Base-by-base conservation (phyloP, 2,888 invertebrate genomes). In the Psylliodes chrysocephalus region DNA sequence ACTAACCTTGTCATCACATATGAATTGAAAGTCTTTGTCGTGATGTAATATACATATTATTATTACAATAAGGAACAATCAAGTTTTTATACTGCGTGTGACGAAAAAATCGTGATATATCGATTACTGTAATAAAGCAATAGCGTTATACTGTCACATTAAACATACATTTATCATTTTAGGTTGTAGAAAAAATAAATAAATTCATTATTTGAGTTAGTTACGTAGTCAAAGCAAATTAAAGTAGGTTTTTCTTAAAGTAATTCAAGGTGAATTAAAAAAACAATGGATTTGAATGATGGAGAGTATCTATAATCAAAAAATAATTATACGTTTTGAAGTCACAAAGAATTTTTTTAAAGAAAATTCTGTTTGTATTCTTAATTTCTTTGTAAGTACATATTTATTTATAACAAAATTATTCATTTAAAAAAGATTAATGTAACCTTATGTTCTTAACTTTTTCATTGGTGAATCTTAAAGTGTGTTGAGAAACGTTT, bases 1-100 rank as follows among this genome's bases (percentile, higher is more conserved):
- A 42, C 14, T 44, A 42, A 55, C 55, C 55, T 56, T 56, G 55
- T 30, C 2, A 12, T 15, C 25, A 3, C 28, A 30, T 19, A 56
- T 56, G 25, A 44, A 56, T 30, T 12, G 12, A 56, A 46, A 44
- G 30, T 17, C 12, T 28, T 17, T 14, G 6, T 56, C 44, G 55
- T 56, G 55, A 46, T 44, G 28, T 44, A 49, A 49, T 30, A 22
- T 28, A 12, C 55, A 4, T 33, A 56, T 7, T 15, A n/a, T 7
- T 28, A 33, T 30, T 49, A 17, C 14, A 25, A 15, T 12, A 46
- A 46, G 22, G 10, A 46, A 12, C n/a, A 46, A 46, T 46, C 22
- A 46, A 44, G n/a, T 5, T 14, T 46, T 17, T 46, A 10, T 22
- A 22, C 14, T 46, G n/a, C 10, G 10, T 46, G 25, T 25, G 8